Evolutionary conservation across 2,797 vertebrate species (phyloP).

Genomic region (Crypturellus tataupa): DNA sequence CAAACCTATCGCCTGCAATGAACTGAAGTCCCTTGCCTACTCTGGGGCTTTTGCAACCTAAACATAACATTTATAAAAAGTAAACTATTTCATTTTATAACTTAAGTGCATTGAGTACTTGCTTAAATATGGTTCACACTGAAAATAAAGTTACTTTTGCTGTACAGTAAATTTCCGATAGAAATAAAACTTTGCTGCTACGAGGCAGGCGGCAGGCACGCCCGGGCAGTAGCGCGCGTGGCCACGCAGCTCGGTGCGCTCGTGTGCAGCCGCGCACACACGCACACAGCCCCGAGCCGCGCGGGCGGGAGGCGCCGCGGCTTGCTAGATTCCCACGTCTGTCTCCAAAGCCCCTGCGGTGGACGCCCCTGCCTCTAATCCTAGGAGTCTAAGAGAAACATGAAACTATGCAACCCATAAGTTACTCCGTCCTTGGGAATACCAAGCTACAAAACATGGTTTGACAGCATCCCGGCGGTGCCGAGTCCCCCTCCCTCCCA

Average conservation of each 20-base stretch:
- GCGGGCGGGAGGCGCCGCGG: constrained; percentile 19
- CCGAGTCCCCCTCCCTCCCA: constrained; percentile 33
- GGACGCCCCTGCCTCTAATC: constrained; percentile 70
- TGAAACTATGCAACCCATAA: constrained; percentile 78
- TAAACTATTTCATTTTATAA: constrained; percentile 83
- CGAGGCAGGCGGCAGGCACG: constrained; percentile 57
- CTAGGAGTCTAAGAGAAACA: constrained; percentile 81
- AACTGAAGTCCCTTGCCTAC: constrained; percentile 49
- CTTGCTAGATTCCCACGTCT: constrained; percentile 71
- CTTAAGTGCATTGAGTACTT: constrained; percentile 84
- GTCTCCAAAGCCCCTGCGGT: constrained; percentile 71
- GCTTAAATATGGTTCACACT: constrained; percentile 84
- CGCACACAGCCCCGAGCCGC: neutral
- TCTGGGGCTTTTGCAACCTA: constrained; percentile 64
- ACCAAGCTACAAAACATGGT: constrained; percentile 71
- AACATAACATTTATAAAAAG: constrained; percentile 82
- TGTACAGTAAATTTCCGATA: constrained; percentile 81
- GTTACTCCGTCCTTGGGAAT: constrained; percentile 77
- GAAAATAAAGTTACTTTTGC: constrained; percentile 84
- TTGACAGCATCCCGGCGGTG: constrained; percentile 60
- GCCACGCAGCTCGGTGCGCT: neutral
- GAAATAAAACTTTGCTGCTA: constrained; percentile 79
- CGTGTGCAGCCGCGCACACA: neutral
- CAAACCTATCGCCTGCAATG: neutral
- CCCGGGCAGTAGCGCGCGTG: neutral